Evolutionary conservation across 2,797 vertebrate genomes (phyloP), one percentile per base, ranked within the genome.

Genomic region (Dromococcyx pavoninus): DNA sequence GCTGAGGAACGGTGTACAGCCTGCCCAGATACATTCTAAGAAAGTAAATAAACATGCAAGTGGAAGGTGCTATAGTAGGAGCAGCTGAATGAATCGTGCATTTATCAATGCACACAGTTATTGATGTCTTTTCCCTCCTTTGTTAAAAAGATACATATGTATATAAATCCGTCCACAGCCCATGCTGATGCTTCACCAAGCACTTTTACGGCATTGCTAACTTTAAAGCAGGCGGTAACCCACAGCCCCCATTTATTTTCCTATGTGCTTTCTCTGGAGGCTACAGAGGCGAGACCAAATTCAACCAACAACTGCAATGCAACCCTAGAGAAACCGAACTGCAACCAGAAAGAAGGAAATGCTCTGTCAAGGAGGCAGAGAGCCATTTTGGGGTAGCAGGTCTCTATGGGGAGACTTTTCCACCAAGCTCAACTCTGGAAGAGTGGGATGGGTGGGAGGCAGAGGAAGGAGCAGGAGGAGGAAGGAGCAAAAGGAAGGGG

Each of bases 1-100:
- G 92, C 88, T 3, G 71, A 88, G 76, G 80, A 93, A 91, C 18
- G 27, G 83, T 80, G 94, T 85, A 66, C 78, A 88, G 94, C 70
- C 88, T 86, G 91, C 81, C 79, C 62, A 81, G 92, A 71, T 86
- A 89, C 84, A 75, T 74, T 85, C 80, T 92, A 1, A 79, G 61
- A 67, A 94, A 95, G 95, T 91, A 96, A 96, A 95, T 82, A 95
- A 93, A 94, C 76, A 94, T 6, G 2, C 16, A 54, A 93, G 85
- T 93, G 73, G 96, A 96, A 96, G 92, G 86, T 96, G 94, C 89
- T 89, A 51, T 46, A 43, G 73, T 93, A 86, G 13, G 14, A 93
- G 79, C 79, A 58, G 83, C 66, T 91, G 92, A 93, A 83, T 92
- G 92, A 95, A 97, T 92, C 70, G 69, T 19, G 32, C 86, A 24